Evolutionary conservation across 2,888 invertebrate genomes (phyloP), one percentile per base, ranked within the genome.

Genomic region (Parapristionchus giblindavisi): DNA sequence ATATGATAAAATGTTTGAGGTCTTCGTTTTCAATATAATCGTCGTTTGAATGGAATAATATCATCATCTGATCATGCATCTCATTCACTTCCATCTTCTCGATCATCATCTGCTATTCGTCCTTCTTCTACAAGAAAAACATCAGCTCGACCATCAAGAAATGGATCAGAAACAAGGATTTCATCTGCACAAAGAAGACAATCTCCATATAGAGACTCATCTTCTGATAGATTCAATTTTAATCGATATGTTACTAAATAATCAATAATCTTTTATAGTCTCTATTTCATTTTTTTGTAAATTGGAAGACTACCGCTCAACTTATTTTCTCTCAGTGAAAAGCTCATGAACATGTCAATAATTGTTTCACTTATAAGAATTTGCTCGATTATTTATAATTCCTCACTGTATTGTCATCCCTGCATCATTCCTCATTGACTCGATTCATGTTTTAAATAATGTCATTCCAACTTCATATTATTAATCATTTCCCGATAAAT

Each of bases 31-130:
- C 70, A 71, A n/a, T 71, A 56, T 40, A 71, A 71, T 34, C 56
- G 70, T 40, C 70, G 70, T 1, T 38, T 71, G 27, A 32, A n/a
- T 3, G 38, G 21, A 1, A 17, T 71, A 8, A 56, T 56, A 27
- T 8, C 14, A 24, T 17, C 17, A 14, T 32, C 56, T 56, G 70
- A 68, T 27, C 34, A 48, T 8, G 17, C 43, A 2, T 14, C 52
- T 24, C 54, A 71, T 29, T 71, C 70, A 14, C 48, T 40, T 32
- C 63, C 65, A 60, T 72, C 54, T 34, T 71, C 32, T 77, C 63
- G 74, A 80, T 80, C 48, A 58, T 73, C 29, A 36, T 54, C 27
- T 78, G 70, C 34, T 58, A 71, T 4, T 77, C 77, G 48, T 79
- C 76, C 24, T 77, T 71, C 81, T 79, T 68, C 68, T 1, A 29